Percentiles rank a stretch among this genome's conserved stretches.
These are phyloP conservation scores for Apodemia duryi DNA, from an alignment of 2,888 invertebrate species.

Conservation along the genomic window DNA sequence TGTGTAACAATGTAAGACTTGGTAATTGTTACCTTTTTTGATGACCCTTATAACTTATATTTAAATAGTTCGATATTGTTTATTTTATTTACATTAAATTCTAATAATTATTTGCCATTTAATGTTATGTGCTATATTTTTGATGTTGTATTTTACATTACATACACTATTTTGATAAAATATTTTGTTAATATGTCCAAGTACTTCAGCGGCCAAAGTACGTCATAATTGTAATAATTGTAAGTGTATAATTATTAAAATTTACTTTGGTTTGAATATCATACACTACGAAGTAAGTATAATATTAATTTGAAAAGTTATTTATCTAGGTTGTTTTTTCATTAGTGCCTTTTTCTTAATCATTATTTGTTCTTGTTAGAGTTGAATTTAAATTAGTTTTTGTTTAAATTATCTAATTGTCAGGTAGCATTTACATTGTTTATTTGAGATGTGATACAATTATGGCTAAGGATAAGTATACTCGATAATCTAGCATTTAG, in stretches of 20 bases:
- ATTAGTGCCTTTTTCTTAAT: background rate
- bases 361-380: background rate
- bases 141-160: conserved; percentile 4
- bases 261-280: background rate
- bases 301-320: background rate
- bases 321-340: background rate
- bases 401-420: background rate
- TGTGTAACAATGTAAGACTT: background rate
- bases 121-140: conserved; percentile 11
- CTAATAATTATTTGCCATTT: conserved; percentile 12
- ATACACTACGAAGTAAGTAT: background rate
- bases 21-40: background rate
- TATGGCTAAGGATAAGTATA: background rate
- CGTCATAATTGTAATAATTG: background rate
- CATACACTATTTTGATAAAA: conserved; percentile 8
- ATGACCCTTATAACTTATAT: conserved; percentile 1
- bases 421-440: background rate
- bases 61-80: background rate
- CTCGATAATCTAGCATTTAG: background rate
- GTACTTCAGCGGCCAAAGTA: background rate
- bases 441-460: background rate
- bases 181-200: background rate
- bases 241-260: background rate
- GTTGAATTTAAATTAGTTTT: background rate
- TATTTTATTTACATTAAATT: conserved; percentile 5